Conservation (phyloP, 2,113 vertebrate species). For the Dolichallabes microphthalmus region DNA sequence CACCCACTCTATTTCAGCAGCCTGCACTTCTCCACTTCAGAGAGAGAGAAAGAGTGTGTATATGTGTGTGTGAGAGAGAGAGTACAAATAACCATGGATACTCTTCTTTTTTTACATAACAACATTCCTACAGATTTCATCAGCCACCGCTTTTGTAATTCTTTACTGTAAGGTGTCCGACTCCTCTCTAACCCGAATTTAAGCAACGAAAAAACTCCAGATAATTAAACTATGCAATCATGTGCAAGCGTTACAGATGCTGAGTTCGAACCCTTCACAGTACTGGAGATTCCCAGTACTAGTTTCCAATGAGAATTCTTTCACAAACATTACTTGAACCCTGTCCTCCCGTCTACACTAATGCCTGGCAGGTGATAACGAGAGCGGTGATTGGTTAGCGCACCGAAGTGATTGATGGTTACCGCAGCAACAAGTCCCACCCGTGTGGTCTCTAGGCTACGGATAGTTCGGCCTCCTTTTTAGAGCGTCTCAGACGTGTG, state of each 20-base stretch:
- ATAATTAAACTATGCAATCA: no score
- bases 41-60: neutral
- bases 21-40: neutral
- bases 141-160: neutral
- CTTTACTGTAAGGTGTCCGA: neutral
- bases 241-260: neutral
- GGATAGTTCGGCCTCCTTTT: no score
- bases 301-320: neutral
- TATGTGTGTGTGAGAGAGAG: neutral
- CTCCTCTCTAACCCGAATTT: neutral
- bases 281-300: neutral
- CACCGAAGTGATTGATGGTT: no score
- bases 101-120: neutral
- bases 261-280: neutral
- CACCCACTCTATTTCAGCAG: conserved; percentile 27
- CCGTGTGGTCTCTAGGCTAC: no score
- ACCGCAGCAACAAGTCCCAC: no score
- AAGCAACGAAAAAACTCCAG: neutral
- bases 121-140: neutral
- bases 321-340: neutral
- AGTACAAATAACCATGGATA: neutral
- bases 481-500: no score
- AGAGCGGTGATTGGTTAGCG: no score
- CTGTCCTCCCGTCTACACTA: neutral
- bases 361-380: no score